These are phyloP conservation scores for Erpetoichthys calabaricus DNA, from an alignment of 2,797 vertebrate genomes.

Conservation along the genomic window DNA sequence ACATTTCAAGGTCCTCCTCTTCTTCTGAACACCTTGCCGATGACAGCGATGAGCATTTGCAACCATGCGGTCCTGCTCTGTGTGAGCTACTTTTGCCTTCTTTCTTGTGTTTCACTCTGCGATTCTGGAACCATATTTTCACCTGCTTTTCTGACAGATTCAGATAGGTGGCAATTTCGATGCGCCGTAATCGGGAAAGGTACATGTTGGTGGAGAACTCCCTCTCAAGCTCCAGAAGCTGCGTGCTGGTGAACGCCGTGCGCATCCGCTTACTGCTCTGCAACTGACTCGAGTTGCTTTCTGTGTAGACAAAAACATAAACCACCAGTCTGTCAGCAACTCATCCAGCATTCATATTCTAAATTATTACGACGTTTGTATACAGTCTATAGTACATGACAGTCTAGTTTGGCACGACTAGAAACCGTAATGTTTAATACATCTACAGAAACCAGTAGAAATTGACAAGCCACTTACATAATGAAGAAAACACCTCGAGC, in stretches of 20 bases:
- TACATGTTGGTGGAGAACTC: constrained; percentile 98
- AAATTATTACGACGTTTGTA: too few relatives aligned
- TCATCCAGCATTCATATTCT: too few relatives aligned
- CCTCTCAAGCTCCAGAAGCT: constrained; percentile 89
- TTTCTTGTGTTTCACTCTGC: constrained; percentile 97
- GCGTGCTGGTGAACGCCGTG: constrained; percentile 95
- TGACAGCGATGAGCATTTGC: constrained; percentile 80
- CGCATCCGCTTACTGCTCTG: constrained; percentile 97
- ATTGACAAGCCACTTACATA: too few relatives aligned
- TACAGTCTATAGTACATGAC: too few relatives aligned
- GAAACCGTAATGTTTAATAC: too few relatives aligned
- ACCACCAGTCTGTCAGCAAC: too few relatives aligned
- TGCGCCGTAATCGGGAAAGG: constrained; percentile 88
- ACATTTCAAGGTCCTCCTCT: constrained; percentile 81
- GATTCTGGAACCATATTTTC: constrained; percentile 98
- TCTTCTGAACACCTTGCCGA: constrained; percentile 76
- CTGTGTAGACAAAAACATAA: constrained; percentile 32
- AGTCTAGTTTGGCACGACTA: too few relatives aligned
- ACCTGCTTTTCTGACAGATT: constrained; percentile 97
- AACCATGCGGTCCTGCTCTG: constrained; percentile 61
- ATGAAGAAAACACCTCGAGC: too few relatives aligned
- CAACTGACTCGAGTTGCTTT: constrained; percentile 74
- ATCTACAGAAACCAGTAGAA: too few relatives aligned
- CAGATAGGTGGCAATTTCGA: constrained; percentile 96
- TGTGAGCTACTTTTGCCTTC: constrained; percentile 78